Evolutionary conservation across 2,113 vertebrate species (phyloP).

Genomic region (Halcyon senegalensis): DNA sequence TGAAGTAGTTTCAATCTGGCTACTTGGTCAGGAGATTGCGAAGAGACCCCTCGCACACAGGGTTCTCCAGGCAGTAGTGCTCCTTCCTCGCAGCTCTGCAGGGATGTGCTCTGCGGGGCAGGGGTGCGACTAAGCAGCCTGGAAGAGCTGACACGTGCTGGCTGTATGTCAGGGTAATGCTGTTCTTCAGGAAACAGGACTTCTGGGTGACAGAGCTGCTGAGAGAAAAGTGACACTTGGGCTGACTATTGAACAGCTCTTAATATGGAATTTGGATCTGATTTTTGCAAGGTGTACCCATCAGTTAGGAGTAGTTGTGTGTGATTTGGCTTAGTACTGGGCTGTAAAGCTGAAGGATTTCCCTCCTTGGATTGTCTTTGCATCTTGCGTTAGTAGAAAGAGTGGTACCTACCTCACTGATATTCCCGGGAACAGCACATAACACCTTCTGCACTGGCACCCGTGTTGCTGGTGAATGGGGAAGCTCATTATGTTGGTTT

Average conservation of each 20-base stretch:
- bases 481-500: background rate
- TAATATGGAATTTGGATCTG: background rate
- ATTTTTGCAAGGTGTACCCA: background rate
- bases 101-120: background rate
- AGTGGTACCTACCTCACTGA: background rate
- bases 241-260: background rate
- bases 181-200: background rate
- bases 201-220: background rate
- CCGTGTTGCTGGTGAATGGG: background rate
- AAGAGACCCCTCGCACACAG: fast-evolving
- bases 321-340: background rate
- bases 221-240: background rate
- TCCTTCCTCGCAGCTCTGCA: background rate
- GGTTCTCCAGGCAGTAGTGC: background rate
- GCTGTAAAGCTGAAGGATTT: background rate
- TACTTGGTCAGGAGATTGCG: background rate
- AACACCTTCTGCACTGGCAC: background rate
- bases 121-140: fast-evolving
- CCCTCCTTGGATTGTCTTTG: background rate
- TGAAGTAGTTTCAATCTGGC: background rate
- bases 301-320: background rate
- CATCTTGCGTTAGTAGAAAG: background rate
- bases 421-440: background rate
- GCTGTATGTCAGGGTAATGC: background rate
- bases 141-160: background rate